Percentiles rank a stretch among this genome's conserved stretches.
phyloP scores from a whole-genome alignment of 2,797 vertebrate genomes.

The Smutsia temminckii region DNA sequence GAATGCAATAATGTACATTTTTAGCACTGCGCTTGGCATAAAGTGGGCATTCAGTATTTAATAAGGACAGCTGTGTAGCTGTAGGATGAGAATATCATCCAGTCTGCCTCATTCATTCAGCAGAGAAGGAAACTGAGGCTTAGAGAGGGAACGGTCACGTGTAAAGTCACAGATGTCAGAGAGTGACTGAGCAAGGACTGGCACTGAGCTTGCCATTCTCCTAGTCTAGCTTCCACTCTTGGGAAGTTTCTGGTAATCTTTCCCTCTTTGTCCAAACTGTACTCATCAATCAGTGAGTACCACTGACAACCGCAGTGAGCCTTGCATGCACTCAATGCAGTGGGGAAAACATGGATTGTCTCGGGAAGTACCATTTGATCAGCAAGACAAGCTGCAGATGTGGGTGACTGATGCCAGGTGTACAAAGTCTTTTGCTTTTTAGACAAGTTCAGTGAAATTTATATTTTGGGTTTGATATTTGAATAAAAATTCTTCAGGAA shows the following conservation, averaged over 20 bases:
- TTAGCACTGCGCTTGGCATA: background rate
- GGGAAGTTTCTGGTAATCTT: background rate
- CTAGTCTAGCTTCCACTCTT: background rate
- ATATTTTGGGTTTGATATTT: background rate
- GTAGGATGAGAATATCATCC: background rate
- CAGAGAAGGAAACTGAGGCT: background rate
- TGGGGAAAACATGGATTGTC: background rate
- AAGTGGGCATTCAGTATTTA: background rate
- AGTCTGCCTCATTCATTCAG: background rate
- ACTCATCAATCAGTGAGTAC: background rate
- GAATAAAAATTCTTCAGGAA: background rate
- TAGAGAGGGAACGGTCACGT: background rate
- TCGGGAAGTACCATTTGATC: background rate
- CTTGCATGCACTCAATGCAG: background rate
- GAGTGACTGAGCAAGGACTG: background rate
- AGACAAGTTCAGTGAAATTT: background rate
- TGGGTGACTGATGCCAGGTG: background rate
- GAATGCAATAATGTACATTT: background rate
- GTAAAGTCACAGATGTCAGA: background rate
- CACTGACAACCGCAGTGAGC: background rate
- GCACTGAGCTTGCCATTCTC: background rate
- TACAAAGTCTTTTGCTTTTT: background rate
- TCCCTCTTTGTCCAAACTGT: background rate
- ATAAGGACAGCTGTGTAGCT: background rate
- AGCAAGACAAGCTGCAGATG: background rate